These are phyloP conservation scores for Eupithecia subumbrata DNA, from an alignment of 2,888 invertebrate species.

Conservation along the genomic window DNA sequence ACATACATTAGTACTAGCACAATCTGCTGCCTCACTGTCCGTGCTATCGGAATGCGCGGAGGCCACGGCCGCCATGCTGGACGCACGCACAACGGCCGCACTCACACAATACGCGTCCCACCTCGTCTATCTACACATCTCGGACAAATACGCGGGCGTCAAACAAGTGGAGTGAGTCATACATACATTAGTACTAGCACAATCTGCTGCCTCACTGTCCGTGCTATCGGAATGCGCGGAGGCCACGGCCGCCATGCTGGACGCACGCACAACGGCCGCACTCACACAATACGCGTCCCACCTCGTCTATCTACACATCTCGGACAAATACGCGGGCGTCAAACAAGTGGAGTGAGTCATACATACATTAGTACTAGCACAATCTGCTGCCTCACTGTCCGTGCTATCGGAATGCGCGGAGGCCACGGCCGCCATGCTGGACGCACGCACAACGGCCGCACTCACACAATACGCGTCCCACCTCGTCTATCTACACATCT, in stretches of 20 bases:
- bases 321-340: constrained; percentile 97
- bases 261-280: constrained; percentile 90
- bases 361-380: constrained; percentile 74
- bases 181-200: constrained; percentile 73
- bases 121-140: constrained; percentile 98
- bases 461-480: constrained; percentile 88
- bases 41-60: constrained; percentile 96
- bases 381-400: constrained; percentile 88
- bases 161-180: constrained; percentile 93
- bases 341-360: constrained; percentile 93
- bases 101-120: constrained; percentile 88
- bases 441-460: constrained; percentile 90
- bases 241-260: constrained; percentile 92
- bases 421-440: constrained; percentile 92
- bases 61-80: constrained; percentile 92
- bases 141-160: constrained; percentile 97
- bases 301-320: constrained; percentile 98
- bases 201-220: constrained; percentile 87
- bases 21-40: constrained; percentile 87
- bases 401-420: constrained; percentile 96
- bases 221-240: constrained; percentile 96
- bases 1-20: constrained; percentile 73
- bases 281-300: constrained; percentile 88
- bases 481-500: constrained; percentile 98
- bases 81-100: constrained; percentile 90